Conservation (phyloP, 2,797 vertebrate genomes). For the Esox lucius region DNA sequence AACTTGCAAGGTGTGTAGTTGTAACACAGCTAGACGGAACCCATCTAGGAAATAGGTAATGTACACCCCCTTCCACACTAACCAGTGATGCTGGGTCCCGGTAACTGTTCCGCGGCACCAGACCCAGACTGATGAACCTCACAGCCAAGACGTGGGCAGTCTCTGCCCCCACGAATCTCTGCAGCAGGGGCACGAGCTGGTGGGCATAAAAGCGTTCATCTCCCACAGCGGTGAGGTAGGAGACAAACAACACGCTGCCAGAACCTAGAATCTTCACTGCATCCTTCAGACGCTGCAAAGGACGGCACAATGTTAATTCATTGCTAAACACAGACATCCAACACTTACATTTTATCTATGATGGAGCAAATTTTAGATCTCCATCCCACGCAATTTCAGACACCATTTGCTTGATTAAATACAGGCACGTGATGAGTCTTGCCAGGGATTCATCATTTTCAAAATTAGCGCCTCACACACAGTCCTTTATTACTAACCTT, state of each 20-base stretch:
- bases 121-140: slow-evolving; percentile 73
- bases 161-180: slow-evolving; percentile 81
- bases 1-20: too few species aligned
- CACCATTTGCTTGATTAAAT: too few species aligned
- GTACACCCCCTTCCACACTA: slow-evolving; percentile 31
- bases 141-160: slow-evolving; percentile 82
- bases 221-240: slow-evolving; percentile 80
- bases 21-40: too few species aligned
- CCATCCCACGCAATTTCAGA: too few species aligned
- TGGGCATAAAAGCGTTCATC: slow-evolving; percentile 85
- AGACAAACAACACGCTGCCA: slow-evolving; percentile 81
- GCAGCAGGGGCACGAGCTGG: slow-evolving; percentile 84
- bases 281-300: slow-evolving; percentile 80
- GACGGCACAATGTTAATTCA: neutral
- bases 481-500: too few species aligned
- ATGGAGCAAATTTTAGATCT: too few species aligned
- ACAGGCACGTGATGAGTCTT: too few species aligned
- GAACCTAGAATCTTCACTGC: slow-evolving; percentile 80
- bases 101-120: slow-evolving; percentile 76
- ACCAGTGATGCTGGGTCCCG: slow-evolving; percentile 82
- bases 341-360: too few species aligned
- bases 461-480: too few species aligned
- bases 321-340: neutral
- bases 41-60: too few species aligned
- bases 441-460: too few species aligned